Evolutionary conservation across 2,113 vertebrate species (phyloP).

Genomic region (Ptychochromis oligacanthus): DNA sequence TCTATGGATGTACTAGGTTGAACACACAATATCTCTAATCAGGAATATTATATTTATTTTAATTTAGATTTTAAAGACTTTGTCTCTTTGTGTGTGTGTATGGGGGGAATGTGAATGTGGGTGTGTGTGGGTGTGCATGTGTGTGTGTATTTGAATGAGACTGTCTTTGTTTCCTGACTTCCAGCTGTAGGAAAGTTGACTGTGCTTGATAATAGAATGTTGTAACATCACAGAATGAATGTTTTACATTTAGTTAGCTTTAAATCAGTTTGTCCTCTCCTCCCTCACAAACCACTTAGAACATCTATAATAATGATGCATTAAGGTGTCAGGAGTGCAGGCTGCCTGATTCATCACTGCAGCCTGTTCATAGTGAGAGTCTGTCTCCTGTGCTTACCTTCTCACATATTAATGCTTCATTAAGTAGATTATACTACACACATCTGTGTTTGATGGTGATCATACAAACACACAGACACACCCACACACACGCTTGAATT

Average conservation of each 20-base stretch:
- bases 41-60: too few species aligned
- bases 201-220: slow-evolving; percentile 14
- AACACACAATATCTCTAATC: too few species aligned
- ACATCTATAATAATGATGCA: slow-evolving; percentile 83
- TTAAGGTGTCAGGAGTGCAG: slow-evolving; percentile 78
- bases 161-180: too few species aligned
- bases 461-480: too few species aligned
- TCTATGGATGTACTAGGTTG: too few species aligned
- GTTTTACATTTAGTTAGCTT: slow-evolving; percentile 40
- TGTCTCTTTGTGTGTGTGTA: too few species aligned
- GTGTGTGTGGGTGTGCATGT: too few species aligned
- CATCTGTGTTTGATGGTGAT: slow-evolving; percentile 51
- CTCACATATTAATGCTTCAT: slow-evolving; percentile 62
- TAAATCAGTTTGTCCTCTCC: slow-evolving; percentile 39
- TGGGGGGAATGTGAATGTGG: too few species aligned
- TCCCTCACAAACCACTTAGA: slow-evolving; percentile 75
- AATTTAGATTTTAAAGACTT: too few species aligned
- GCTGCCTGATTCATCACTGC: slow-evolving; percentile 82
- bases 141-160: too few species aligned
- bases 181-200: too few species aligned
- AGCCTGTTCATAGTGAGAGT: slow-evolving; percentile 75
- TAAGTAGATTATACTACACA: slow-evolving; percentile 53
- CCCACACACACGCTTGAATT: not conserved
- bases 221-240: slow-evolving; percentile 19
- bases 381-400: slow-evolving; percentile 61